These are phyloP conservation scores for Micrasema minimum DNA, from an alignment of 1,140 invertebrate species.

Conservation along the genomic window DNA sequence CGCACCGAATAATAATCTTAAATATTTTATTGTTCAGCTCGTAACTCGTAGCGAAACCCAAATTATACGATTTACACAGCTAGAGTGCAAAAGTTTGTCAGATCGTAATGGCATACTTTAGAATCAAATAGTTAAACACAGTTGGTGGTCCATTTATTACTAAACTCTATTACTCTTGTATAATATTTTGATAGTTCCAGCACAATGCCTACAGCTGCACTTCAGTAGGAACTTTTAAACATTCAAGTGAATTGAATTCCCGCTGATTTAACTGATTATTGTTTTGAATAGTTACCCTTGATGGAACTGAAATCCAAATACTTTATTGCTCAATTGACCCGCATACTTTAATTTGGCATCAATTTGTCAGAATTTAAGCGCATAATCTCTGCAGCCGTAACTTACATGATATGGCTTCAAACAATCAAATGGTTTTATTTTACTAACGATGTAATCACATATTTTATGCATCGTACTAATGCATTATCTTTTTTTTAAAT, in stretches of 20 bases:
- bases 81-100: constrained; percentile 19
- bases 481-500: no score
- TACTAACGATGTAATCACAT: no score
- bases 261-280: constrained; percentile 16
- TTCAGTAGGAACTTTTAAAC: neutral
- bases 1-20: no score
- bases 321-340: constrained; percentile 45
- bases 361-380: constrained; percentile 44
- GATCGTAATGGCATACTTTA: constrained; percentile 5
- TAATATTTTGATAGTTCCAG: constrained; percentile 20
- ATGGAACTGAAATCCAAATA: constrained; percentile 1
- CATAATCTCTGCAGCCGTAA: constrained; percentile 27
- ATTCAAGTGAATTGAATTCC: neutral
- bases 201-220: neutral
- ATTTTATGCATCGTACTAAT: no score
- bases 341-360: constrained; percentile 41
- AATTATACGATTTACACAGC: no score
- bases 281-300: constrained; percentile 16
- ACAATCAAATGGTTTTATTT: no score
- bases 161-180: constrained; percentile 1
- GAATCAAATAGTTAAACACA: constrained; percentile 21
- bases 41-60: no score
- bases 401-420: no score
- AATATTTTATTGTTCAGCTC: no score
- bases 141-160: constrained; percentile 33